These are phyloP conservation scores for Lasioglossum oenotherae DNA, from an alignment of 2,888 invertebrate genomes.

Conservation along the genomic window DNA sequence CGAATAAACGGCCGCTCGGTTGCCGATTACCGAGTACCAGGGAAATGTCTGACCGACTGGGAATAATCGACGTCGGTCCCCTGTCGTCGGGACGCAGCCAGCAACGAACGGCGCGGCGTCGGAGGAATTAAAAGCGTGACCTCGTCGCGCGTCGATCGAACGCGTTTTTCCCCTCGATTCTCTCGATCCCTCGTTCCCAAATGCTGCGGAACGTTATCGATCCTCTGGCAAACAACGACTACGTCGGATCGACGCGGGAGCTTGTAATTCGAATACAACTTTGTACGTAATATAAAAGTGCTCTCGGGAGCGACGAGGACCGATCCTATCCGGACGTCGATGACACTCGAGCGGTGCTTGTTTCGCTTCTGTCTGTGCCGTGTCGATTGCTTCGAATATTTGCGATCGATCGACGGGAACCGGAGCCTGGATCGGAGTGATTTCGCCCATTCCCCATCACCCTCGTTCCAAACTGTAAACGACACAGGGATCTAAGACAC, in stretches of 20 bases:
- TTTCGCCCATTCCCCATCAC: background rate
- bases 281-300: conserved; percentile 11
- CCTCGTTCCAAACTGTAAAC: background rate
- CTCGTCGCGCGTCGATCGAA: conserved; percentile 13
- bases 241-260: background rate
- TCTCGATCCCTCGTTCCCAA: background rate
- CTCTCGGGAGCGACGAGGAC: conserved; percentile 23
- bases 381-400: conserved; percentile 11
- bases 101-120: conserved; percentile 56
- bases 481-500: conserved; percentile 3
- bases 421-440: background rate
- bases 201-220: conserved; percentile 10
- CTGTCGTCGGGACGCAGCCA: conserved; percentile 42
- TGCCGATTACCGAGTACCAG: conserved; percentile 50
- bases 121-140: conserved; percentile 61
- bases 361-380: conserved; percentile 27
- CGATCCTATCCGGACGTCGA: conserved; percentile 32
- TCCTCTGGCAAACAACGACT: conserved; percentile 10
- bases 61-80: conserved; percentile 62
- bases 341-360: conserved; percentile 34
- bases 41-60: conserved; percentile 59
- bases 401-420: background rate
- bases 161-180: background rate
- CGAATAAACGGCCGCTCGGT: conserved; percentile 45
- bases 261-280: conserved; percentile 34